These are phyloP conservation scores for Ctenodactylus gundi DNA, from an alignment of 2,113 vertebrate species.

Conservation along the genomic window DNA sequence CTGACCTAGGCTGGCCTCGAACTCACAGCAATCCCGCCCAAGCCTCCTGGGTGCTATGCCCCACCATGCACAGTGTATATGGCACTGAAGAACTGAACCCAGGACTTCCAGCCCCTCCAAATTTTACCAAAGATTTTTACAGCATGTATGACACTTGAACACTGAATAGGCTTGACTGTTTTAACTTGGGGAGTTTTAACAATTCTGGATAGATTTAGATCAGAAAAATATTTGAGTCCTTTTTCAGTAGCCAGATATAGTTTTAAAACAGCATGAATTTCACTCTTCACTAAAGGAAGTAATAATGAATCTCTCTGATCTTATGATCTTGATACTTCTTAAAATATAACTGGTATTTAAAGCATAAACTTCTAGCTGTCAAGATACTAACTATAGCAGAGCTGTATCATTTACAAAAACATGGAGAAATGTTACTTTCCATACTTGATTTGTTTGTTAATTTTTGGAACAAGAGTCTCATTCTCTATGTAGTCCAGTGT, in stretches of 20 bases:
- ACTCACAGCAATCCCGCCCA: too few species aligned
- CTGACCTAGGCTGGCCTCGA: too few species aligned
- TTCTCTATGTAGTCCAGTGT: too few species aligned
- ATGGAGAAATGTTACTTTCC: neutral
- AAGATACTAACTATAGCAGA: neutral
- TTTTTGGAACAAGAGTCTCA: too few species aligned
- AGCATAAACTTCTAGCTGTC: conserved; percentile 10
- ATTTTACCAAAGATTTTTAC: neutral
- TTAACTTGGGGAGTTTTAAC: neutral
- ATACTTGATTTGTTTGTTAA: too few species aligned
- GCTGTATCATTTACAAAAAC: neutral
- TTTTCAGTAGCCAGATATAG: neutral
- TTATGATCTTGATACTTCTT: conserved; percentile 6
- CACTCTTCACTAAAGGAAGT: conserved; percentile 22
- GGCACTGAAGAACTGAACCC: too few species aligned
- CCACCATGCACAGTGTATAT: too few species aligned
- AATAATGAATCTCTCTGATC: neutral
- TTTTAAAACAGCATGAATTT: conserved; percentile 20
- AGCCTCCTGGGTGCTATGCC: too few species aligned
- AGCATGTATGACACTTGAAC: neutral
- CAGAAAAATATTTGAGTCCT: neutral
- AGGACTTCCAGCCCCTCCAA: too few species aligned
- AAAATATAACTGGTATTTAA: neutral
- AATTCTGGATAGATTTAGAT: neutral
- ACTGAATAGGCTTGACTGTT: neutral